Evolutionary conservation across 1,140 invertebrate genomes (phyloP).

Genomic region (Drepana arcuata): DNA sequence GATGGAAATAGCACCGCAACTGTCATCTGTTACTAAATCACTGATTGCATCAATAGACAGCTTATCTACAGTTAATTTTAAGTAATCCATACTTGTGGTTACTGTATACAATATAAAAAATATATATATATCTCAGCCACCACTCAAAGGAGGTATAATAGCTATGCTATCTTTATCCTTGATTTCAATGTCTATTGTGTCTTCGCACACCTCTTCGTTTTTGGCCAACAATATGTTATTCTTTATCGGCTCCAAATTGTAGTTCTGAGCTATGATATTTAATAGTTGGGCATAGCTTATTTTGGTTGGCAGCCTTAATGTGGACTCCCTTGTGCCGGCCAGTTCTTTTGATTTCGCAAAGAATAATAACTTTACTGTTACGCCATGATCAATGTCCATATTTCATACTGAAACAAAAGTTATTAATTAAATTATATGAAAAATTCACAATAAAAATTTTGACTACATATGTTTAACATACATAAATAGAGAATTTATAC

Average conservation of each 20-base stretch:
- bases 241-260: conserved; percentile 78
- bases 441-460: no score
- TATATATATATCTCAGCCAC: no score
- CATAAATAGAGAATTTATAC: no score
- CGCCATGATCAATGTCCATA: conserved; percentile 55
- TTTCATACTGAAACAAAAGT: conserved; percentile 40
- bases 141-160: conserved; percentile 90
- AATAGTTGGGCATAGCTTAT: conserved; percentile 73
- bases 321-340: conserved; percentile 73
- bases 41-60: conserved; percentile 81
- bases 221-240: conserved; percentile 83
- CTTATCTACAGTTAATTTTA: conserved; percentile 79
- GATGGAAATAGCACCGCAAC: conserved; percentile 89
- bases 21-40: conserved; percentile 77
- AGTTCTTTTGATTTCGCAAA: conserved; percentile 91
- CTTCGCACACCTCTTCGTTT: conserved; percentile 82
- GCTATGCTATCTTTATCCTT: conserved; percentile 83
- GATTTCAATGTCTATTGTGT: conserved; percentile 73
- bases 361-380: conserved; percentile 82
- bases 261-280: conserved; percentile 73
- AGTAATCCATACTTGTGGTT: conserved; percentile 70
- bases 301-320: conserved; percentile 63
- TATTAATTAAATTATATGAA: no score
- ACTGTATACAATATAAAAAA: neutral
- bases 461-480: no score